phyloP scores from a whole-genome alignment of 2,797 vertebrate genomes.

The Iguana delicatissima region DNA sequence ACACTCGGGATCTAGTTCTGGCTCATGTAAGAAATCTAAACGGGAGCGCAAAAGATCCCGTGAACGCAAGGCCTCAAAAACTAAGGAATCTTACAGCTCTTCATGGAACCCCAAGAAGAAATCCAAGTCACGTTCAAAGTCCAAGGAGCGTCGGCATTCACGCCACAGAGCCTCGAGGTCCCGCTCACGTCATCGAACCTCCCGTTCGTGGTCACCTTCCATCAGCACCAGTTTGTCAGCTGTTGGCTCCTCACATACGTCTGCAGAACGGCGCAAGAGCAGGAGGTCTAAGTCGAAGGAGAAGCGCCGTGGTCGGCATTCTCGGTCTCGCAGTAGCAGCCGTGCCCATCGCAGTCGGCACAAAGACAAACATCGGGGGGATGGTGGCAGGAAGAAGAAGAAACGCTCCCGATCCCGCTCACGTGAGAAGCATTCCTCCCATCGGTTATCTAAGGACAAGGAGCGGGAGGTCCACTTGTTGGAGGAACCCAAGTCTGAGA shows the following conservation, averaged over 20 bases:
- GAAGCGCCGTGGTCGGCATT: constrained; percentile 67
- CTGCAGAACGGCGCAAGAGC: constrained; percentile 71
- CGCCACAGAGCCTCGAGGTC: constrained; percentile 77
- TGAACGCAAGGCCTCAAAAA: constrained; percentile 64
- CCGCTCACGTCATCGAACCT: constrained; percentile 72
- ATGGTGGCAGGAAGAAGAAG: constrained; percentile 76
- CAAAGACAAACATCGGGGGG: constrained; percentile 79
- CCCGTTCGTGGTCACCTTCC: constrained; percentile 77
- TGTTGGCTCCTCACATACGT: constrained; percentile 52
- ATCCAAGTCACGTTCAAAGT: constrained; percentile 53
- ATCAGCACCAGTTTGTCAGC: constrained; percentile 72
- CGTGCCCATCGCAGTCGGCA: constrained; percentile 67
- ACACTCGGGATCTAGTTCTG: constrained; percentile 59
- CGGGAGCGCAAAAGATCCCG: constrained; percentile 75
- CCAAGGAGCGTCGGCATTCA: constrained; percentile 75
- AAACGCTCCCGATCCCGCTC: constrained; percentile 72
- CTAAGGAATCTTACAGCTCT: constrained; percentile 64
- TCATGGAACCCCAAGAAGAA: constrained; percentile 74
- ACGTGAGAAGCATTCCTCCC: constrained; percentile 71
- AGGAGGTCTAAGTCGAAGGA: constrained; percentile 65
- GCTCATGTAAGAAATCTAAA: constrained; percentile 72
- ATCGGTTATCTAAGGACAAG: constrained; percentile 69
- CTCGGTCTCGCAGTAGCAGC: constrained; percentile 73
- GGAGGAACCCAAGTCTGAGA: constrained; percentile 59
- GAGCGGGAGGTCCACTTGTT: constrained; percentile 62